These are phyloP conservation scores for Paracentrotus lividus DNA, from an alignment of 53 echinoderm and acorn worm genomes.

Conservation along the genomic window DNA sequence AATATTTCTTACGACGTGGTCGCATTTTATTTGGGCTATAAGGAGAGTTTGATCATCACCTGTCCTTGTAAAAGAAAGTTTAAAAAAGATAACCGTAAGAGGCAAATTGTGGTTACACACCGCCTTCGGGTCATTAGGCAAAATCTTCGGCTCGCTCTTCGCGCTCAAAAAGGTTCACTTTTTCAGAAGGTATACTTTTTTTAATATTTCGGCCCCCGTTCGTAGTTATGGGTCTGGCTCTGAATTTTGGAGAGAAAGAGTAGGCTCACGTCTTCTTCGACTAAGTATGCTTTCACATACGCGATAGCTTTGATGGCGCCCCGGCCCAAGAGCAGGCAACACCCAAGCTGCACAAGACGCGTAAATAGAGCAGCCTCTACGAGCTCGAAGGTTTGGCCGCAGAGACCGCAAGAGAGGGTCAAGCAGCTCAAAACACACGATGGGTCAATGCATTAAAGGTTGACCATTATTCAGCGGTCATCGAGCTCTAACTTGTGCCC, in stretches of 20 bases:
- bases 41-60: no score
- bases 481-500: constrained; percentile 18
- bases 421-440: background rate
- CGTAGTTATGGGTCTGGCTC: no score
- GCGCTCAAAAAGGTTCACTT: background rate
- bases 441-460: constrained; percentile 52
- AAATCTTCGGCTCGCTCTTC: no score
- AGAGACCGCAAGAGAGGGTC: constrained; percentile 47
- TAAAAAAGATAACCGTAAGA: no score
- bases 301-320: background rate
- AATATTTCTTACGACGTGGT: no score
- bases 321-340: background rate
- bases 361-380: constrained; percentile 56
- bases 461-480: constrained; percentile 55
- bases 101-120: no score
- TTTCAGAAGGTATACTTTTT: background rate
- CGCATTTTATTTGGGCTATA: no score
- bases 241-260: no score
- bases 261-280: no score
- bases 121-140: no score
- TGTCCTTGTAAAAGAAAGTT: no score
- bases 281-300: background rate
- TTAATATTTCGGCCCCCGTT: no score
- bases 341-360: background rate
- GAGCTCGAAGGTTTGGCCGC: constrained; percentile 54